Percentiles rank a stretch among this genome's conserved stretches.
These are phyloP conservation scores for Drepanosiphum platanoidis DNA, from an alignment of 2,888 invertebrate species.

Conservation along the genomic window DNA sequence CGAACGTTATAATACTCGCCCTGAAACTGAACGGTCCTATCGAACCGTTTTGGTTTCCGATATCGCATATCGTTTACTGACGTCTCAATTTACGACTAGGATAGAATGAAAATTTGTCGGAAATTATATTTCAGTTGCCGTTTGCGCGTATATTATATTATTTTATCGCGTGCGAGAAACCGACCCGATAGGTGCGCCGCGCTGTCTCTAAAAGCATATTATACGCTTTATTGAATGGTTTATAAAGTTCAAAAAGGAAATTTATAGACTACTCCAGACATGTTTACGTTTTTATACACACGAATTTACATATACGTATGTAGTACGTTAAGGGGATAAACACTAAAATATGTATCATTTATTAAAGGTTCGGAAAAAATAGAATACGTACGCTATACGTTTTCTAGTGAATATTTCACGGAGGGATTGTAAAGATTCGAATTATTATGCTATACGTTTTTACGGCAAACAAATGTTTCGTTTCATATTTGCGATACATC, in stretches of 20 bases:
- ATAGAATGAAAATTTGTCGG: too few relatives aligned
- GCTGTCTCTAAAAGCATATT: neutral
- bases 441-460: neutral
- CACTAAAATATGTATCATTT: neutral
- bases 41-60: too few relatives aligned
- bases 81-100: too few relatives aligned
- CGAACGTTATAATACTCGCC: too few relatives aligned
- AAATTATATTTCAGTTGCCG: too few relatives aligned
- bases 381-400: neutral
- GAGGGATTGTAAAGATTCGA: neutral
- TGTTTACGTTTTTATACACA: neutral
- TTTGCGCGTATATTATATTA: neutral
- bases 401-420: constrained; percentile 1
- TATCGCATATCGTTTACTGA: too few relatives aligned
- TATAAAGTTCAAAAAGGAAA: neutral
- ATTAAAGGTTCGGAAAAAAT: neutral
- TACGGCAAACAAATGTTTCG: too few relatives aligned
- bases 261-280: neutral
- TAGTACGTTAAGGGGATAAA: neutral
- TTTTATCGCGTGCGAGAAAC: neutral
- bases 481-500: too few relatives aligned
- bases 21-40: too few relatives aligned
- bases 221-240: neutral
- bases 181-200: neutral
- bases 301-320: neutral